Evolutionary conservation across 2,113 vertebrate species (phyloP).

Genomic region (Numenius arquata): DNA sequence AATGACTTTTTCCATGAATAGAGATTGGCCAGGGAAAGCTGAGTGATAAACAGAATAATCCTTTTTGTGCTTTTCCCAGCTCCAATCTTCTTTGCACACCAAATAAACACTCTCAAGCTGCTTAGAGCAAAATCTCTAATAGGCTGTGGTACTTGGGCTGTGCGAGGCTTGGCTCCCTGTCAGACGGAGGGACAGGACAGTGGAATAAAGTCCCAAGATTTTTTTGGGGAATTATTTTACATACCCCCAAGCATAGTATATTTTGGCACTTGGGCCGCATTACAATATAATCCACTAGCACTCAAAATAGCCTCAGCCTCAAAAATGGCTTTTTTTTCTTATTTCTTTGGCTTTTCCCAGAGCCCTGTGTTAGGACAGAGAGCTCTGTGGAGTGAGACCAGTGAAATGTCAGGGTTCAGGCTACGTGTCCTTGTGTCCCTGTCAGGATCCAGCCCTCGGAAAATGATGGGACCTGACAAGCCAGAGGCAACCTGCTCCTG

Average conservation of each 20-base stretch:
- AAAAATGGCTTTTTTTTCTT: conserved; percentile 10
- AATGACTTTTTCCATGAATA: conserved; percentile 71
- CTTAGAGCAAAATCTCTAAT: conserved; percentile 68
- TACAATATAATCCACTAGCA: conserved; percentile 49
- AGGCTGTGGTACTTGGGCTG: conserved; percentile 52
- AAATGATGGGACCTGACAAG: accelerated
- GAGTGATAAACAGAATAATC: conserved; percentile 70
- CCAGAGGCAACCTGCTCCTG: not conserved
- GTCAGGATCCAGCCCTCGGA: not conserved
- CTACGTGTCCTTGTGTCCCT: accelerated
- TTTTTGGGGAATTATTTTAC: conserved; percentile 50
- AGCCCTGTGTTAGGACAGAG: not conserved
- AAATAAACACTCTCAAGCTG: conserved; percentile 74
- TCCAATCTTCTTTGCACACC: conserved; percentile 71
- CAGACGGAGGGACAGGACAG: conserved; percentile 55
- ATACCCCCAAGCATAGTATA: conserved; percentile 65
- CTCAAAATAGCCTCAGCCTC: conserved; percentile 50
- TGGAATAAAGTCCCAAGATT: conserved; percentile 43
- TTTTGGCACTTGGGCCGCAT: conserved; percentile 61
- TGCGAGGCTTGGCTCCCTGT: conserved; percentile 47
- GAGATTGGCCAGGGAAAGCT: conserved; percentile 64
- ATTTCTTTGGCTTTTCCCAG: conserved; percentile 47
- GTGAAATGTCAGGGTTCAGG: accelerated
- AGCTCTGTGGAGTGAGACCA: not conserved
- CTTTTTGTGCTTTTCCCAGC: conserved; percentile 68